Conservation (phyloP, 1,140 invertebrate genomes). For the Aphidius gifuensis region DNA sequence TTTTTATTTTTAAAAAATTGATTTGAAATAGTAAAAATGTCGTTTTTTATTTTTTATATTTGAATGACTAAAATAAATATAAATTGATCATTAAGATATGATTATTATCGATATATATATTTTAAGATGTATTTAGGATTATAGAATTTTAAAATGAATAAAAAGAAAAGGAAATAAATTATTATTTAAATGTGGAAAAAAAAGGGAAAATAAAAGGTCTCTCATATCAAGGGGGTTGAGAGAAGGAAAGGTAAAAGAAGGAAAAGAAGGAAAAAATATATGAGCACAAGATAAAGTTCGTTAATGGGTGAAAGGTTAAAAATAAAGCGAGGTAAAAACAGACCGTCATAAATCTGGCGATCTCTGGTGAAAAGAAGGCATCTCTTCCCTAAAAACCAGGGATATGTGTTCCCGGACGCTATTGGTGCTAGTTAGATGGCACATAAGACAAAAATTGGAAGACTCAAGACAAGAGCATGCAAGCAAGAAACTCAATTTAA, state of each 20-base stretch:
- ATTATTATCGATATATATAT: no score
- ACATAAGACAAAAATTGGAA: background rate
- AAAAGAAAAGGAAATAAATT: no score
- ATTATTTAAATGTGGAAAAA: no score
- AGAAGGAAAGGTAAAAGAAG: constrained; percentile 11
- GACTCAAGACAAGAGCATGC: constrained; percentile 2
- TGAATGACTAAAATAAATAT: no score
- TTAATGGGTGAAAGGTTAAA: constrained; percentile 56
- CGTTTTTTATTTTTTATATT: no score
- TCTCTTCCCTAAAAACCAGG: constrained; percentile 21
- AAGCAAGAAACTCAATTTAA: background rate
- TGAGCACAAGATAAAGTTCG: constrained; percentile 48
- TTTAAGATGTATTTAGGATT: no score
- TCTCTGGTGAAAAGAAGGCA: constrained; percentile 35
- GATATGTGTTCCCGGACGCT: constrained; percentile 8
- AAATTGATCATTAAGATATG: no score
- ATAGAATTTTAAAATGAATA: no score
- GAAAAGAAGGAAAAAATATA: constrained; percentile 33
- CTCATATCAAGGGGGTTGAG: no score
- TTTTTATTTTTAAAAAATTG: no score
- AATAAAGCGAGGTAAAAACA: constrained; percentile 41
- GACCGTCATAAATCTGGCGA: constrained; percentile 48
- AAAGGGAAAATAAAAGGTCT: no score
- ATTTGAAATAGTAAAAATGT: no score
- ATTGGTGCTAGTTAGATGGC: background rate